Evolutionary conservation across 2,113 vertebrate genomes (phyloP).

Genomic region (western clawed frog (Xenopus tropicalis)): UCB_Xtro_10.0 CM004444.2:128431001-128431500

Average conservation of each 20-base stretch:
- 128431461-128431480: no score
- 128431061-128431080: not conserved
- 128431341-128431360: no score
- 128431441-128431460: no score
- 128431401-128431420: no score
- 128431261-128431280: not conserved
- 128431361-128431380: no score
- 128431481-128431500: no score
- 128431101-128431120: not conserved
- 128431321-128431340: no score
- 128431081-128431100: not conserved
- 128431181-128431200: conserved; percentile 4
- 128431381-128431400: no score
- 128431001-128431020: no score
- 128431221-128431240: conserved; percentile 1
- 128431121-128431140: conserved; percentile 1
- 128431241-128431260: not conserved
- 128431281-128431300: not conserved
- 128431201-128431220: conserved; percentile 11
- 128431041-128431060: not conserved
- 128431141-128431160: not conserved
- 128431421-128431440: no score
- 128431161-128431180: not conserved
- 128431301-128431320: no score
- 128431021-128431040: no score